These are phyloP conservation scores for Choloepus didactylus DNA, from an alignment of 2,797 vertebrate genomes.

Conservation along the genomic window DNA sequence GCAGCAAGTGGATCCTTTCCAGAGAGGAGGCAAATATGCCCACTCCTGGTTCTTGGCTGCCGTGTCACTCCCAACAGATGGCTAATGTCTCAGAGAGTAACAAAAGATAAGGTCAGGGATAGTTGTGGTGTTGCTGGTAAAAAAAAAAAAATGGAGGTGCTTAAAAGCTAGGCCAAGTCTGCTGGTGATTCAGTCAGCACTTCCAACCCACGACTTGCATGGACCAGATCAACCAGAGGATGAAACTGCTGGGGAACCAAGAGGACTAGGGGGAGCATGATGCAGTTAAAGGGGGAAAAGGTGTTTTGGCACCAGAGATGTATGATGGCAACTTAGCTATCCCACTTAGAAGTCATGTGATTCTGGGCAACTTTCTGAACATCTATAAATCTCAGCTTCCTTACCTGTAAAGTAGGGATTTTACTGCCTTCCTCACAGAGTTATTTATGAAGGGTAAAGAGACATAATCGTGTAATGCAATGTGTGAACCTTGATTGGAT, in stretches of 20 bases:
- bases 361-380: not conserved
- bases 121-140: not conserved
- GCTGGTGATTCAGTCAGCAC: not conserved
- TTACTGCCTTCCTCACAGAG: not conserved
- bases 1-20: not conserved
- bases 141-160: not conserved
- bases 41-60: not conserved
- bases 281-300: not conserved
- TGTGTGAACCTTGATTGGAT: not conserved
- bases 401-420: not conserved
- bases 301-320: not conserved
- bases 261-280: not conserved
- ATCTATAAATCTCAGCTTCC: not conserved
- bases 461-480: accelerated
- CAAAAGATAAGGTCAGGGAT: not conserved
- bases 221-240: not conserved
- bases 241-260: not conserved
- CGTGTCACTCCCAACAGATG: accelerated
- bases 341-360: not conserved
- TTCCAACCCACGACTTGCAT: not conserved
- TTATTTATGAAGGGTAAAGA: not conserved
- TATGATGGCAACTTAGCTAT: not conserved
- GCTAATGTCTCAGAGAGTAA: not conserved
- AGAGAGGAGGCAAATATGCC: not conserved
- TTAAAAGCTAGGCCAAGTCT: not conserved